phyloP scores from a whole-genome alignment of 2,797 vertebrate species.

The Lycodopsis pacificus region DNA sequence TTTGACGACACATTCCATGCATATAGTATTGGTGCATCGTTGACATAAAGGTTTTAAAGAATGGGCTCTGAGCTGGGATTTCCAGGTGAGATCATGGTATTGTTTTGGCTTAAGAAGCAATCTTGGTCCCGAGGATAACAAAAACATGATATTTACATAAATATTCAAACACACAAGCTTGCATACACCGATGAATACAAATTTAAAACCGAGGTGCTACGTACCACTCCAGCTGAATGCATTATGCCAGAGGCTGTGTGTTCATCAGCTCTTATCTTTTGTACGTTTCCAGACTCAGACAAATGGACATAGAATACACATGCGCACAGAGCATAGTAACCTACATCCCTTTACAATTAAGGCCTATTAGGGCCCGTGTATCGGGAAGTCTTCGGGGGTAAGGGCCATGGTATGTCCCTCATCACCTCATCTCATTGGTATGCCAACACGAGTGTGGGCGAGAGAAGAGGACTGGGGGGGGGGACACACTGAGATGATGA shows the following conservation, averaged over 20 bases:
- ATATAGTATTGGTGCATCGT: constrained; percentile 16
- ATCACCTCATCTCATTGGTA: constrained; percentile 52
- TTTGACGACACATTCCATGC: constrained; percentile 46
- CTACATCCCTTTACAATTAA: constrained; percentile 55
- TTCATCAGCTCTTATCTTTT: constrained; percentile 3
- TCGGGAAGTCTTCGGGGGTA: constrained; percentile 26
- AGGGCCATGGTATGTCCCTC: constrained; percentile 13
- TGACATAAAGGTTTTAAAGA: constrained; percentile 28
- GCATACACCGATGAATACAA: constrained; percentile 35
- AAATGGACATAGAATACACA: constrained; percentile 1
- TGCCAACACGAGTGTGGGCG: constrained; percentile 25
- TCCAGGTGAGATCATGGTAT: constrained; percentile 41
- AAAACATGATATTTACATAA: constrained; percentile 61
- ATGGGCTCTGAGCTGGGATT: constrained; percentile 19
- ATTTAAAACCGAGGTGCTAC: constrained; percentile 16
- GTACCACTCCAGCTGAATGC: constrained; percentile 34
- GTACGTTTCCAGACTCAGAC: neutral
- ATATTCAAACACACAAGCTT: constrained; percentile 57
- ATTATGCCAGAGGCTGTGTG: constrained; percentile 43
- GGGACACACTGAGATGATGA: constrained; percentile 9
- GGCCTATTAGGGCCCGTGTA: constrained; percentile 48
- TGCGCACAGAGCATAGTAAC: constrained; percentile 7
- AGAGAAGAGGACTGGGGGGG: constrained; percentile 13
- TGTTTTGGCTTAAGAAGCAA: constrained; percentile 45
- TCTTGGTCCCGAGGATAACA: constrained; percentile 10